These are phyloP conservation scores for Sitobion miscanthi DNA, from an alignment of 1,140 invertebrate species.

Conservation along the genomic window DNA sequence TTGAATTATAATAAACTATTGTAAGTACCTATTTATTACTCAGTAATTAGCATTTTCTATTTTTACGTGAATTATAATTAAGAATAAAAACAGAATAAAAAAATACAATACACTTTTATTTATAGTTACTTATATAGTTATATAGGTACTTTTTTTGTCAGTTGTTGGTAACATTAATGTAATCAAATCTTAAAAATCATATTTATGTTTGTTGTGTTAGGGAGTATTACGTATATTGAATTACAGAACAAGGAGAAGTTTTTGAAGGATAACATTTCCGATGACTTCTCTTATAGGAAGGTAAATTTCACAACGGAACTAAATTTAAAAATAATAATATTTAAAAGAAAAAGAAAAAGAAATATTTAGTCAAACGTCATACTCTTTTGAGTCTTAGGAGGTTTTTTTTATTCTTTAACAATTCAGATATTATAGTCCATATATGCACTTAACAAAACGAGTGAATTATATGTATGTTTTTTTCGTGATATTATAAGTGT, in stretches of 20 bases:
- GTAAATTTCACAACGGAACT: background rate
- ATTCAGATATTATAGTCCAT: slow-evolving; percentile 20
- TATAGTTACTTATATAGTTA: background rate
- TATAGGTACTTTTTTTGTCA: background rate
- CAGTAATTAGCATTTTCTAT: background rate
- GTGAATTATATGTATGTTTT: slow-evolving; percentile 31
- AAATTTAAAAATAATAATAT: background rate
- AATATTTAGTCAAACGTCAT: slow-evolving; percentile 31
- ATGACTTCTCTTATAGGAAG: background rate
- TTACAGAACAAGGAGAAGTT: background rate
- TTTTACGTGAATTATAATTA: background rate
- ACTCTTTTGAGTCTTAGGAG: background rate
- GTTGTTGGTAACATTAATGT: background rate
- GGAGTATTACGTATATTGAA: background rate
- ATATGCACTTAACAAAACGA: slow-evolving; percentile 25
- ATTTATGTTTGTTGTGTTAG: background rate
- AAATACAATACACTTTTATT: slow-evolving; percentile 5
- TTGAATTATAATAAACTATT: background rate
- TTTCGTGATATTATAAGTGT: slow-evolving; percentile 45
- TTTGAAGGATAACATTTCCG: background rate
- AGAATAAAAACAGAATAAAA: background rate
- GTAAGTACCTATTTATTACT: background rate
- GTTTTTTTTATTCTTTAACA: slow-evolving; percentile 18
- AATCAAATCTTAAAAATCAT: background rate
- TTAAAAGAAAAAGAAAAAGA: background rate